Evolutionary conservation across 2,888 invertebrate species (phyloP).

Genomic region (Prenolepis imparis): DNA sequence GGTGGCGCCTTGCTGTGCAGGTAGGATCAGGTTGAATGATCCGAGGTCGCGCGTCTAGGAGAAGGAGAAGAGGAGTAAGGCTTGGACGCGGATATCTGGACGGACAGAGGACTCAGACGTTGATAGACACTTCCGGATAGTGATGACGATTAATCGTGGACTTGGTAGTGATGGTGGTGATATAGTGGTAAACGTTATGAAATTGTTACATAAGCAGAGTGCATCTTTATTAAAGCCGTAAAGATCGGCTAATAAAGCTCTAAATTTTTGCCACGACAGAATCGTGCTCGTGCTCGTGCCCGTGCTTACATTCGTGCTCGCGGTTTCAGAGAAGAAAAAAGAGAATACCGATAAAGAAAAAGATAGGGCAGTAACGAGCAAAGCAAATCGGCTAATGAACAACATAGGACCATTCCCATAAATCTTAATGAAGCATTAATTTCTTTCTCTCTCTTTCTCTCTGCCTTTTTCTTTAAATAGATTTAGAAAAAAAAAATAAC

Average conservation of each 20-base stretch:
- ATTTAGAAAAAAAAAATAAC: background rate
- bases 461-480: background rate
- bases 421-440: background rate
- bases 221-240: conserved; percentile 55
- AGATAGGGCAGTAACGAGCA: conserved; percentile 24
- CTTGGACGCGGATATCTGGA: conserved; percentile 75
- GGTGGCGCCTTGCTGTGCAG: conserved; percentile 92
- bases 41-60: conserved; percentile 85
- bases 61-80: conserved; percentile 84
- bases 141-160: conserved; percentile 66
- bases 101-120: conserved; percentile 51
- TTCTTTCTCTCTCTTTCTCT: background rate
- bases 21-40: conserved; percentile 86
- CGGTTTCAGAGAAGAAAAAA: background rate
- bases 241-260: conserved; percentile 41
- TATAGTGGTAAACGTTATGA: conserved; percentile 61
- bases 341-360: conserved; percentile 7
- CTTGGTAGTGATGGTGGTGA: conserved; percentile 63
- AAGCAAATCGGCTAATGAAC: conserved; percentile 32
- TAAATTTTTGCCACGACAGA: conserved; percentile 5
- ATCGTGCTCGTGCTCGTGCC: conserved; percentile 44
- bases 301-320: conserved; percentile 37
- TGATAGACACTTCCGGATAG: conserved; percentile 62
- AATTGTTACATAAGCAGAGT: conserved; percentile 47
- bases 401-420: conserved; percentile 24